phyloP scores from a whole-genome alignment of 1,140 invertebrate species.

The Scaptomyza pallida region DNA sequence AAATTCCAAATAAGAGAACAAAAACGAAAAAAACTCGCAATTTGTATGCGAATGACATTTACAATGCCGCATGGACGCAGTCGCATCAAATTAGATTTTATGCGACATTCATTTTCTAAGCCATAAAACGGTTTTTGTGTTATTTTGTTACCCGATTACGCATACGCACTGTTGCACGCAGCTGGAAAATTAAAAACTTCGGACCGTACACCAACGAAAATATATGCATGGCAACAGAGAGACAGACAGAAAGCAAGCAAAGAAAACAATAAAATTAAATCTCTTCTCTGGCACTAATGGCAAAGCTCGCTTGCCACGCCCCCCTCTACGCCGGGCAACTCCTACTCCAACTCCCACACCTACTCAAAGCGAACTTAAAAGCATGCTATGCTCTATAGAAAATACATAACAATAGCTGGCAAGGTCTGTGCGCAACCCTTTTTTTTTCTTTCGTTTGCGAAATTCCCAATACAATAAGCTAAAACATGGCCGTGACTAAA shows the following conservation, averaged over 20 bases:
- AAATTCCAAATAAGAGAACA: slow-evolving; percentile 9
- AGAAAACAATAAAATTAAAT: slow-evolving; percentile 84
- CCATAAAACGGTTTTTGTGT: slow-evolving; percentile 58
- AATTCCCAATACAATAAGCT: slow-evolving; percentile 73
- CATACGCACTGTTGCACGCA: slow-evolving; percentile 79
- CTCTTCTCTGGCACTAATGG: slow-evolving; percentile 67
- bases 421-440: slow-evolving; percentile 55
- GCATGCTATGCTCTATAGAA: slow-evolving; percentile 57
- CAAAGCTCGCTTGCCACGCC: slow-evolving; percentile 43
- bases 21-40: slow-evolving; percentile 18
- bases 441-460: too few relatives aligned
- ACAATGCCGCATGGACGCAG: slow-evolving; percentile 37
- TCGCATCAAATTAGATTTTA: slow-evolving; percentile 49
- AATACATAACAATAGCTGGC: slow-evolving; percentile 68
- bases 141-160: slow-evolving; percentile 59
- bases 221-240: slow-evolving; percentile 56
- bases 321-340: background rate
- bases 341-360: background rate
- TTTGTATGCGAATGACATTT: slow-evolving; percentile 62
- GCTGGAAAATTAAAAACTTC: slow-evolving; percentile 63
- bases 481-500: slow-evolving; percentile 48
- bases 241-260: slow-evolving; percentile 66
- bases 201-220: slow-evolving; percentile 3
- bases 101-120: slow-evolving; percentile 68
- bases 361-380: slow-evolving; percentile 14